Evolutionary conservation across 2,797 vertebrate species (phyloP), one percentile per base, ranked within the genome.

Genomic region (Neoniphon sammara): DNA sequence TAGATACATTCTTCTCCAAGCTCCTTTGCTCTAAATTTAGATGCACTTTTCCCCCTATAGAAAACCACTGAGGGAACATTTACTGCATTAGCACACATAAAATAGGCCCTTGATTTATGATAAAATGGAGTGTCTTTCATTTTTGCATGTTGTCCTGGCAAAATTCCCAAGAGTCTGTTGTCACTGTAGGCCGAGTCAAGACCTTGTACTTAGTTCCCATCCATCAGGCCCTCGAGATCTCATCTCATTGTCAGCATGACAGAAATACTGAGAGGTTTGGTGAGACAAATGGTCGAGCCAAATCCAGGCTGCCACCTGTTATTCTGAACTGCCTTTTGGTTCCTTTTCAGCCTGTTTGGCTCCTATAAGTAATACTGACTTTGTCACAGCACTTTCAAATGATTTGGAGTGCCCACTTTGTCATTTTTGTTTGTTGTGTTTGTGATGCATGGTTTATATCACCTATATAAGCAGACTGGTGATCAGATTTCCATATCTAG

Each of bases 291-390:
- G 36, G 36, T 39, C 36, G 3, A 12, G 36, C 36, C 47, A 62
- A 57, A 68, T 20, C 56, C 23, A 15, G 25, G 30, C 66, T 55
- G 39, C 62, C 66, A 58, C 67, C 73, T 80, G 62, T 63, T 80
- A 27, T 20, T 58, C 27, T 30, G 34, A 70, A 64, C 74, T 56
- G 64, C 54, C 52, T 53, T 5, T 47, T 53, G 52, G 36, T 46
- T 52, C 36, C 42, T 62, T 57, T 23, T 3, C 55, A 42, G 44
- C 15, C 15, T 46, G 44, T 3, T 27, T 18, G 46, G 4, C 30
- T 54, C 46, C 49, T 53, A 5, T 23, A 21, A 31, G 55, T 53
- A 54, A 57, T 63, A 30, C 31, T 44, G 36, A 14, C 15, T 54
- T 14, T 42, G 5, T 18, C 39, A 14, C 39, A 14, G 4, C 2